Evolutionary conservation across 2,113 vertebrate species (phyloP).

Genomic region (Myiopsitta monachus): DNA sequence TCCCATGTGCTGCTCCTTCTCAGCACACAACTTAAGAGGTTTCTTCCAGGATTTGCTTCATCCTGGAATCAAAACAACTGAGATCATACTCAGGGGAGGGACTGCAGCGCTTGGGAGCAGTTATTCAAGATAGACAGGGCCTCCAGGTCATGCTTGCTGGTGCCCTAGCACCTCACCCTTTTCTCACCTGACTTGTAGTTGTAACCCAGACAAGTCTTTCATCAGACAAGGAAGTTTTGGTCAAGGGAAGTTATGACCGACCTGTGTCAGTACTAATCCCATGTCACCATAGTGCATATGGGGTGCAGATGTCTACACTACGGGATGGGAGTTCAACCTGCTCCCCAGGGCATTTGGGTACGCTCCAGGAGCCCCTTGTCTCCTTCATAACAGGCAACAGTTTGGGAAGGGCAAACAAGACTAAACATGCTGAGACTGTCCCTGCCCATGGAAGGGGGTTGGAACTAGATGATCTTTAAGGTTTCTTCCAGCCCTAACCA

Average conservation of each 20-base stretch:
- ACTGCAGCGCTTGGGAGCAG: not conserved
- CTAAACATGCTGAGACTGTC: not conserved
- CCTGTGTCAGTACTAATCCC: not conserved
- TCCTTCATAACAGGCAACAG: not conserved
- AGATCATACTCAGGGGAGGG: not conserved
- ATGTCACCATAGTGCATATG: accelerated
- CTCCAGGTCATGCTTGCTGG: accelerated
- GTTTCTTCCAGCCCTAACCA: not conserved
- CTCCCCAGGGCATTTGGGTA: not conserved
- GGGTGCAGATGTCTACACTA: accelerated
- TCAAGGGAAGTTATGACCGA: not conserved
- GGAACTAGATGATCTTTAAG: not conserved
- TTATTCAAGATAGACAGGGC: not conserved
- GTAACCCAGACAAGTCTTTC: not conserved
- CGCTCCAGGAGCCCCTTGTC: not conserved
- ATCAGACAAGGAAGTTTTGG: not conserved
- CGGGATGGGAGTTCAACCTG: not conserved
- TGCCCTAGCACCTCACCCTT: not conserved
- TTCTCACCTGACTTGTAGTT: not conserved
- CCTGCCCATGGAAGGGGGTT: not conserved
- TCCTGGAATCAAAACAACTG: not conserved
- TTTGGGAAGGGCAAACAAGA: not conserved
- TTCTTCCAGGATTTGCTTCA: not conserved
- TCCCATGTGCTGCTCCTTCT: not conserved
- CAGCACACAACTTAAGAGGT: not conserved